phyloP scores from a whole-genome alignment of 2,113 vertebrate species.

The Micronycteris hirsuta region DNA sequence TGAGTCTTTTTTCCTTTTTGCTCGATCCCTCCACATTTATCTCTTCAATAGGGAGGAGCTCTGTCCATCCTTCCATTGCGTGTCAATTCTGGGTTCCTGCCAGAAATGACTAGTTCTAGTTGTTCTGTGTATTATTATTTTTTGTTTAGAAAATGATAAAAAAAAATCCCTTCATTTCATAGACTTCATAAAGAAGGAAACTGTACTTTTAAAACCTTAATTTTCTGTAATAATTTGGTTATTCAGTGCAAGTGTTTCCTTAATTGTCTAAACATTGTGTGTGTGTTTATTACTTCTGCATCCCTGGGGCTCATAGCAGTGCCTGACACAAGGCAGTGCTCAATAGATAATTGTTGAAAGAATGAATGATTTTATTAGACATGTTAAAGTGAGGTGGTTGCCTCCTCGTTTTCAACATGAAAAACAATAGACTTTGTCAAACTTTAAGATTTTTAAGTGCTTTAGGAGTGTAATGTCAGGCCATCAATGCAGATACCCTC shows the following conservation, averaged over 20 bases:
- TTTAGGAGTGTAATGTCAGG: not conserved
- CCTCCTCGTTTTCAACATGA: not conserved
- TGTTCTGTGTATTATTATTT: not conserved
- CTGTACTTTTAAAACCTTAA: not conserved
- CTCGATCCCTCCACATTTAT: not conserved
- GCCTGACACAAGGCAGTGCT: too few species aligned
- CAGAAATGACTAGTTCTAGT: not conserved
- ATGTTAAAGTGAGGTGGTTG: not conserved
- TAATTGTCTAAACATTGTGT: not conserved
- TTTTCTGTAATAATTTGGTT: not conserved
- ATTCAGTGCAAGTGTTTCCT: not conserved
- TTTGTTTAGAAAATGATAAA: not conserved
- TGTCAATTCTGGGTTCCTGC: not conserved
- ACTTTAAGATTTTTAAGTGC: not conserved
- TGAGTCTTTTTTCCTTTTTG: too few species aligned
- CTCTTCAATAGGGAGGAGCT: not conserved
- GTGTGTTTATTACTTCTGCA: not conserved
- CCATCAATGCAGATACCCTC: not conserved
- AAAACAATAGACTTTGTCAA: not conserved
- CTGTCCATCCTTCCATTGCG: not conserved
- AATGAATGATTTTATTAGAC: not conserved
- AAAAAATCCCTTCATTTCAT: not conserved
- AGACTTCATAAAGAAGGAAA: not conserved
- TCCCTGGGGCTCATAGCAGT: not conserved
- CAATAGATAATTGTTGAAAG: not conserved